Evolutionary conservation across 1,140 invertebrate genomes (phyloP).

Genomic region (Zaprionus africanus): DNA sequence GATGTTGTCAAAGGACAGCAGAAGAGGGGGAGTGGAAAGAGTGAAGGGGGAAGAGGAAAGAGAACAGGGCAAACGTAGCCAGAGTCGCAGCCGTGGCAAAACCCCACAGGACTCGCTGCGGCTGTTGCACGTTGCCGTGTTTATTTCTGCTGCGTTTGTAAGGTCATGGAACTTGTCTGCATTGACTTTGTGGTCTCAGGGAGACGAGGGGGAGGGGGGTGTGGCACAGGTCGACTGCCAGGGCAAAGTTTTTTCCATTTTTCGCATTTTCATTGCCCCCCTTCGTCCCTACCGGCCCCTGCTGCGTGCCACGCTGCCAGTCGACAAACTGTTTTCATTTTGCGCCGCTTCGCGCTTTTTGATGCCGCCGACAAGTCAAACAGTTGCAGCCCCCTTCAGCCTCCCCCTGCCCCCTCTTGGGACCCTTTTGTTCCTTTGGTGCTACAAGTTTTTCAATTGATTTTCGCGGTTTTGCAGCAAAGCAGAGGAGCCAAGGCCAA

Average conservation of each 20-base stretch:
- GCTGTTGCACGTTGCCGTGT: conserved; percentile 43
- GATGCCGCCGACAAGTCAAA: conserved; percentile 77
- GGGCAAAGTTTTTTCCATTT: conserved; percentile 67
- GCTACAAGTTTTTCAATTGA: conserved; percentile 73
- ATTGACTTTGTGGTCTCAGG: conserved; percentile 56
- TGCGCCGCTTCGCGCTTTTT: conserved; percentile 81
- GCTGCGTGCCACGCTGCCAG: conserved; percentile 15
- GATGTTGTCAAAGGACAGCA: conserved; percentile 45
- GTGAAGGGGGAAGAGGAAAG: neutral
- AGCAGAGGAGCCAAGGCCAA: conserved; percentile 63
- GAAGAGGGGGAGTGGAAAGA: neutral
- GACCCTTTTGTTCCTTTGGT: conserved; percentile 50
- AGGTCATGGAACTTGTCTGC: conserved; percentile 84
- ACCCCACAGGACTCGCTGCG: conserved; percentile 32
- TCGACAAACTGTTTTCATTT: conserved; percentile 81
- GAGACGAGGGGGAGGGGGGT: neutral
- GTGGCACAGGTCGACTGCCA: conserved; percentile 10
- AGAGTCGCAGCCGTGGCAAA: conserved; percentile 7
- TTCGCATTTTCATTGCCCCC: conserved; percentile 44
- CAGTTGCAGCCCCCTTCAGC: conserved; percentile 45
- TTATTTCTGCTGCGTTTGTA: conserved; percentile 73
- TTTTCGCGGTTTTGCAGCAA: conserved; percentile 70
- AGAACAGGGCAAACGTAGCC: neutral
- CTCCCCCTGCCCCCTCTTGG: neutral
- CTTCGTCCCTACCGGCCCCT: neutral